Evolutionary conservation across 1,140 invertebrate genomes (phyloP), one percentile per base, ranked within the genome.

Genomic region (Panonychus citri): DNA sequence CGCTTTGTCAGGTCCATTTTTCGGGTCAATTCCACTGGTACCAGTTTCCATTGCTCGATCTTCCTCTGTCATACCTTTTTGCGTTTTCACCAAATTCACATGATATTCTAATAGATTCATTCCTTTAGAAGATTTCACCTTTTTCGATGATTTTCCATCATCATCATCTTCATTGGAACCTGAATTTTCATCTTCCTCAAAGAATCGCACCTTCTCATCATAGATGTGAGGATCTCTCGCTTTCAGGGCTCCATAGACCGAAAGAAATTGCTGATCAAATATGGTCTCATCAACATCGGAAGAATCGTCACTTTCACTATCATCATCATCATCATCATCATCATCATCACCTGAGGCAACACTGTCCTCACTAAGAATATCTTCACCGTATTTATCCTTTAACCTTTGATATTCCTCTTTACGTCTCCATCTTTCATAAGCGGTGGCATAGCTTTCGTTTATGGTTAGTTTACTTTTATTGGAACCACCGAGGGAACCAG

Each of bases 341-440:
- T 58, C 54, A 17, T 57, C 55, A 39, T 25, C 28, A 39, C 49
- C 50, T 12, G 53, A 59, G 13, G 39, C 27, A 34, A 54, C 59
- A 39, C 40, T 26, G 39, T 30, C 46, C 19, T 25, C 50, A 42
- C 28, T 28, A 24, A 66, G 62, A 26, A 69, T 66, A 53, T 73
- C 67, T 60, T 78, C 73, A 53, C 80, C 79, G 67, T 84, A 82
- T 55, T 76, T 78, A 62, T 78, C 77, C 71, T 83, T 84, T 40
- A 82, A 81, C 76, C 83, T 87, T 63, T 86, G 78, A 24, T 84
- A 67, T 67, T 88, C 80, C 70, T 90, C 86, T 64, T 84, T 86
- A 62, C 81, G 75, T 56, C 85, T 74, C 76, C 83, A 84, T 55
- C 66, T 72, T 63, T 86, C 76, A 64, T 89, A 90, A 64, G 78